A percentile compares a stretch with the other conserved stretches of the same genome.
Evolutionary conservation across 53 echinoderm and acorn worm species (phyloP).

Genomic region (Actinopyga echinites): DNA sequence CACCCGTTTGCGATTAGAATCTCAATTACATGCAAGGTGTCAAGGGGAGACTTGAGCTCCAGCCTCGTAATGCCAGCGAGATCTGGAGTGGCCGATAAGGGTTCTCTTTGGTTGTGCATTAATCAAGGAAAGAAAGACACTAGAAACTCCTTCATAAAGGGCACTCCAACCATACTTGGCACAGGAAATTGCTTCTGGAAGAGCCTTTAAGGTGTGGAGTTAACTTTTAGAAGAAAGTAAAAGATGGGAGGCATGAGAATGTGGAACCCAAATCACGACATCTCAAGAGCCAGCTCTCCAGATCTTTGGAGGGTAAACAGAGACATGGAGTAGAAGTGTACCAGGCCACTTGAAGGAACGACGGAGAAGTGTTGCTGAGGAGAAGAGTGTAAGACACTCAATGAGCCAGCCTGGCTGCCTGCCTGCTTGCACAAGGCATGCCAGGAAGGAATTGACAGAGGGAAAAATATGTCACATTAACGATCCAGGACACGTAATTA

Average conservation of each 20-base stretch:
- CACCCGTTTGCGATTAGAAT: conserved; percentile 39
- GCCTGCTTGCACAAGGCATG: too few species aligned
- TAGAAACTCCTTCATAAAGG: conserved; percentile 1
- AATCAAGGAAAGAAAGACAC: conserved; percentile 34
- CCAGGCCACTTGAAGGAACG: background rate
- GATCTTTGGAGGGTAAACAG: conserved; percentile 43
- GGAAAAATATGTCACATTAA: too few species aligned
- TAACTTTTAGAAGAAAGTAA: background rate
- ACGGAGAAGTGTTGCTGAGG: conserved; percentile 32
- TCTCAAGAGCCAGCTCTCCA: conserved; percentile 20
- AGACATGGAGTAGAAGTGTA: conserved; percentile 29
- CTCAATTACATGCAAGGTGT: conserved; percentile 51
- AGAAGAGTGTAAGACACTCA: background rate
- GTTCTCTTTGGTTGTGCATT: conserved; percentile 41
- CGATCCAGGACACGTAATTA: too few species aligned
- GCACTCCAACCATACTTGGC: conserved; percentile 19
- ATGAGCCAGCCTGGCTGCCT: too few species aligned
- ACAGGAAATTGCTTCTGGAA: conserved; percentile 48
- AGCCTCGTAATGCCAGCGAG: conserved; percentile 44
- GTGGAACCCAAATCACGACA: conserved; percentile 38
- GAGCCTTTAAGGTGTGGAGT: conserved; percentile 27
- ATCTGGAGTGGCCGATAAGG: conserved; percentile 45
- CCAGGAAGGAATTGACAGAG: too few species aligned
- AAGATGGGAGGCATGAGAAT: background rate
- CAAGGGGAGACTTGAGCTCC: conserved; percentile 31